Conservation (phyloP, 2,888 invertebrate genomes). For the Sussaba pulchella region DNA sequence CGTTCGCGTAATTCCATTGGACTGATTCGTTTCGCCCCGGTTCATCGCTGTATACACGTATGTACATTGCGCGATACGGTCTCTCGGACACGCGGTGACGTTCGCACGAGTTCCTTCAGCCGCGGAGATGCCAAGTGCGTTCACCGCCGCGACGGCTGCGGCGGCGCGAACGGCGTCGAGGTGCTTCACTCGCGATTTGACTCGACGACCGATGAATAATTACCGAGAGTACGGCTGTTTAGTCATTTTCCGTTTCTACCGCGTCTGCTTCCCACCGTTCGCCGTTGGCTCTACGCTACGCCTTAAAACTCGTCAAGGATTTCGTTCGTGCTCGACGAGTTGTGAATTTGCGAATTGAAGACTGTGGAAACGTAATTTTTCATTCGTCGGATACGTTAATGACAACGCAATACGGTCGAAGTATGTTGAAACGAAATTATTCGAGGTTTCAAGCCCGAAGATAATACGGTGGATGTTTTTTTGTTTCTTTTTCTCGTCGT, state of each 20-base stretch:
- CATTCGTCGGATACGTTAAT: too few relatives aligned
- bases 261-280: not conserved
- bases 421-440: not conserved
- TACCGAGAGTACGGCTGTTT: constrained; percentile 15
- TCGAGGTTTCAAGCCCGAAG: too few relatives aligned
- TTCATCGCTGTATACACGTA: not conserved
- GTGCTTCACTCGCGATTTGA: constrained; percentile 13
- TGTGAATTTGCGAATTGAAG: not conserved
- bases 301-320: not conserved
- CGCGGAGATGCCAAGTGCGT: constrained; percentile 53
- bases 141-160: constrained; percentile 38
- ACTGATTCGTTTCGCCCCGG: too few relatives aligned
- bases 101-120: constrained; percentile 48
- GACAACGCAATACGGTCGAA: too few relatives aligned
- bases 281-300: not conserved
- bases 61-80: constrained; percentile 23
- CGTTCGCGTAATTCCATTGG: too few relatives aligned
- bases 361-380: too few relatives aligned
- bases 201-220: constrained; percentile 53
- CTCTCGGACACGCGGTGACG: constrained; percentile 47
- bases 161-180: not conserved
- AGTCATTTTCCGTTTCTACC: not conserved
- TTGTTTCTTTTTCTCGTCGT: too few relatives aligned
- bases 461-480: too few relatives aligned
- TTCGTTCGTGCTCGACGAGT: not conserved